phyloP scores from a whole-genome alignment of 2,113 vertebrate species.

The Pseudorasbora parva region DNA sequence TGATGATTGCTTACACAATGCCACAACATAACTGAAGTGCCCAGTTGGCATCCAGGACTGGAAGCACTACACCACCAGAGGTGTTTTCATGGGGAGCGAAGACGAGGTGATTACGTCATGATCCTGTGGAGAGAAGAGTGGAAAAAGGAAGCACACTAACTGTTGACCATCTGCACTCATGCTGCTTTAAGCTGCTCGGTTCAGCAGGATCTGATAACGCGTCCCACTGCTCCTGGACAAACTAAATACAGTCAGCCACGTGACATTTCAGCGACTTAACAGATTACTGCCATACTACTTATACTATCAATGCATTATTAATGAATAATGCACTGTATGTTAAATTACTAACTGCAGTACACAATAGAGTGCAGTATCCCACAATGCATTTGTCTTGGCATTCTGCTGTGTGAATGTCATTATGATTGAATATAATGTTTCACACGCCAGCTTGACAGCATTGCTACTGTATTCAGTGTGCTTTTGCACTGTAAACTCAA shows the following conservation, averaged over 20 bases:
- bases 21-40: no score
- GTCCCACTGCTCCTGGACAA: background rate
- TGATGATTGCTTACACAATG: no score
- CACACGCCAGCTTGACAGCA: background rate
- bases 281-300: no score
- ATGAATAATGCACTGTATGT: no score
- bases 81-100: background rate
- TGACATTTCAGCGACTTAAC: background rate
- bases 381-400: background rate
- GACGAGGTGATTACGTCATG: background rate
- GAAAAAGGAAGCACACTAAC: background rate
- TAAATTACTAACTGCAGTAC: no score
- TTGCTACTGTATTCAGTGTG: no score
- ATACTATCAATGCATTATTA: background rate
- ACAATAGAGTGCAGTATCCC: background rate
- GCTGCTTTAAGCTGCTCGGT: background rate
- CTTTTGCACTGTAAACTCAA: no score
- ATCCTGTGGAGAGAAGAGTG: background rate
- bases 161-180: slow-evolving; percentile 18
- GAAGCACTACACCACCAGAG: no score
- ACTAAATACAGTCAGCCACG: background rate
- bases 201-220: background rate
- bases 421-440: background rate
- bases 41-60: no score
- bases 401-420: background rate